phyloP scores from a whole-genome alignment of 2,797 vertebrate genomes.

The Anguilla pacifica region DNA sequence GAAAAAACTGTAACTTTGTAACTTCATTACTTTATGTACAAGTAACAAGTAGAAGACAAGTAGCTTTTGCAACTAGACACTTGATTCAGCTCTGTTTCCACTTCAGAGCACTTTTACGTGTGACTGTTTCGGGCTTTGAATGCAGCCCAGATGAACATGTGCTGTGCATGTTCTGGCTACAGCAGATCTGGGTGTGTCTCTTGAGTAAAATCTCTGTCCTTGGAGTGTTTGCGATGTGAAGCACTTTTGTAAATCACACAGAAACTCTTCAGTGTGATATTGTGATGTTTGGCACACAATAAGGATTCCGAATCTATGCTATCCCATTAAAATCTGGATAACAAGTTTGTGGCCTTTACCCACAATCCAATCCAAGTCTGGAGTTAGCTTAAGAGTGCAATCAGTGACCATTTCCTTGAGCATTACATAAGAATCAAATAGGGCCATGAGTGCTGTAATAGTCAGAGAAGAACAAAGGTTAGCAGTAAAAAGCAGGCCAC shows the following conservation, averaged over 20 bases:
- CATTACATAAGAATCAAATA: neutral
- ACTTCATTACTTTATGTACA: neutral
- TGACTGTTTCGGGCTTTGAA: neutral
- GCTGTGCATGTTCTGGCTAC: neutral
- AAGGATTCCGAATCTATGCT: neutral
- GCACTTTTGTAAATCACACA: neutral
- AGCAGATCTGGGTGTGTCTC: neutral
- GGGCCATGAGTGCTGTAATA: neutral
- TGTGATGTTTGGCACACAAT: neutral
- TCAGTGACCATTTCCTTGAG: slow-evolving; percentile 9
- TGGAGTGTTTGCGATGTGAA: neutral
- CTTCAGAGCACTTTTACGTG: neutral
- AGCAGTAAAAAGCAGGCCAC: neutral
- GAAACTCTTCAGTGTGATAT: neutral
- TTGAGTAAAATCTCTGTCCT: neutral
- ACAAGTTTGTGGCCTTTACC: neutral
- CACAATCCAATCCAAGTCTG: neutral
- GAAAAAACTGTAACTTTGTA: no score
- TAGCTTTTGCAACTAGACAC: no score
- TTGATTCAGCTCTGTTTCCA: neutral
- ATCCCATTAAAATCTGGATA: neutral
- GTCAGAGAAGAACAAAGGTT: slow-evolving; percentile 9
- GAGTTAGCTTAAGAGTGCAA: neutral
- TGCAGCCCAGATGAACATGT: neutral
- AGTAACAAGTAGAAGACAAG: no score